Evolutionary conservation across 2,113 vertebrate species (phyloP), one percentile per base, ranked within the genome.

Genomic region (Heterotis niloticus): DNA sequence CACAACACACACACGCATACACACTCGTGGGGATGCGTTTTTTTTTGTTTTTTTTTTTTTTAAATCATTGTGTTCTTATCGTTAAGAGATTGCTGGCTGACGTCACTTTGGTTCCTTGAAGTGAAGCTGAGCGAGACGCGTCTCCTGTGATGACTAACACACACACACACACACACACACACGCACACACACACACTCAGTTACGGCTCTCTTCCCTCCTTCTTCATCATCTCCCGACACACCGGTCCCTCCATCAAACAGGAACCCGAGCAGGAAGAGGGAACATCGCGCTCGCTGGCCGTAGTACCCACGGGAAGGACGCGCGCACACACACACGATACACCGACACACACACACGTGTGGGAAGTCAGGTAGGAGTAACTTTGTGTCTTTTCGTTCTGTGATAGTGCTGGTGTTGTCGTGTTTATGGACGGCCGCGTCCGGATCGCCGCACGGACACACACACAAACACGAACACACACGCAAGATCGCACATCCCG

Each of bases 61-160:
- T 44, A 28, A 52, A 69, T 52, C 16, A 56, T 57, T 79, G 54
- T 79, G 34, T 44, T 44, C 34, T 56, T 73, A 64, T 78, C 70
- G 89, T 88, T 91, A 93, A 91, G 87, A 89, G 94, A 86, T 87
- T 90, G 92, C 89, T 85, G 90, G 92, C 87, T 96, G 94, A 96
- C 95, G 96, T 97, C 95, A 96, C 95, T 93, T 90, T 90, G 88
- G 93, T 93, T 95, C 94, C 93, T 94, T 95, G 93, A 96, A 96
- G 93, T 92, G 95, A 92, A 92, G 94, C 95, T 90, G 95, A 93
- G 94, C 91, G 92, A 92, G 94, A 92, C 93, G 92, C 94, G 93
- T 93, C 93, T 93, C 93, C 95, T 93, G 90, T 90, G 93, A 91
- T 94, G 91, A 87, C 91, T 86, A 75, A 79, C 80, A 72, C 76